Evolutionary conservation across 37 sponge, comb jelly and placozoan species (phyloP).

Genomic region (Bolinopsis microptera): DNA sequence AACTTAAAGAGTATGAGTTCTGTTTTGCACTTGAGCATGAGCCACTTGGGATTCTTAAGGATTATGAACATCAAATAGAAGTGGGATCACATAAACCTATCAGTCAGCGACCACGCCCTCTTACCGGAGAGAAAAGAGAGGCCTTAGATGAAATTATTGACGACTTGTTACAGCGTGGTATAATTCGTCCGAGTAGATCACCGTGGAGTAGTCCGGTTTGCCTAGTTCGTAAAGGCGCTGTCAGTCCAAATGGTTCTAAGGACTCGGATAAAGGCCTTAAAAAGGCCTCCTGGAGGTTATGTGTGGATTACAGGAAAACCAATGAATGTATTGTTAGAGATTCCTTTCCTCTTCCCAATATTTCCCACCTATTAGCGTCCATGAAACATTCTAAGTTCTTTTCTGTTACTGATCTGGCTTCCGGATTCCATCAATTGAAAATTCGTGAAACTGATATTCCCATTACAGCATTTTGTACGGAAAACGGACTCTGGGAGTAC

Average conservation of each 20-base stretch:
- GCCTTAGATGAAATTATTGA: background rate
- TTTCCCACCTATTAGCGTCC: constrained; percentile 62
- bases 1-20: background rate
- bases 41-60: background rate
- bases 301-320: constrained; percentile 70
- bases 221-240: constrained; percentile 66
- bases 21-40: background rate
- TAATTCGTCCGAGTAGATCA: constrained; percentile 66
- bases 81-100: background rate
- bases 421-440: constrained; percentile 69
- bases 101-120: background rate
- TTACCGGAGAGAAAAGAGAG: background rate
- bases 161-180: constrained; percentile 65
- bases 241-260: background rate
- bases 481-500: constrained; percentile 63
- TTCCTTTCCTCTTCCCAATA: constrained; percentile 69
- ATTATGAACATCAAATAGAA: background rate
- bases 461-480: constrained; percentile 71
- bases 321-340: constrained; percentile 68
- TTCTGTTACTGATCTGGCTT: constrained; percentile 66
- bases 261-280: background rate
- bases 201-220: constrained; percentile 72
- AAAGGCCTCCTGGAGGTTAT: constrained; percentile 59
- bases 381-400: constrained; percentile 68
- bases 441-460: constrained; percentile 29